Evolutionary conservation across 2,113 vertebrate genomes (phyloP), one percentile per base, ranked within the genome.

Genomic region (Siniperca chuatsi): DNA sequence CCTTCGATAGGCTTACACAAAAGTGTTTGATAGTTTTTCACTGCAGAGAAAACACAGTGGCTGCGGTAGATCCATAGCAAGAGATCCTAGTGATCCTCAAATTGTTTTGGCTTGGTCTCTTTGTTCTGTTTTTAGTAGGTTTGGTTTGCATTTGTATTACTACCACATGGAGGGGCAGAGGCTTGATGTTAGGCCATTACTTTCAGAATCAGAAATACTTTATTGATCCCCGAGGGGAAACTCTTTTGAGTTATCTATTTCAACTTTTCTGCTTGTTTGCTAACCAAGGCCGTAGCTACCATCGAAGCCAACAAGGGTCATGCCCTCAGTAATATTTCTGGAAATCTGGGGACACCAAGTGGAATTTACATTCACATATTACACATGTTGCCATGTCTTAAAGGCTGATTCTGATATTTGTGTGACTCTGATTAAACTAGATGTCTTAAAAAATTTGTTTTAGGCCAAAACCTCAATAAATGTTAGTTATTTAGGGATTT

Each of bases 261-360:
- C 3, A 13, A 1, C 2, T 10, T 46, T 52, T 5, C 2, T 6
- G 1, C 8, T 33, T 0, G 8, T 18, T 10, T 9, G 8, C 25
- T 13, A n/a, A 72, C 20, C 20, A 57, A 23, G 12, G 52, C 21
- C 5, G 2, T 23, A 20, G 46, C n/a, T 50, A 10, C 15, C 48
- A 68, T 12, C 29, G 15, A 68, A n/a, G 54, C 54, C 20, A 44
- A 5, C 4, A 5, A 33, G 40, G 29, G 42, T 78, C 75, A 54
- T 42, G 3, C 20, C n/a, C 48, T 66, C 9, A 15, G 23, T 21
- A 15, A 67, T 68, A 46, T 46, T 70, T 78, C 20, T 58, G 3
- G 8, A 35, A 52, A 52, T 48, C 13, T 25, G 15, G 1, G 7
- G 37, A 3, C 40, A 44, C 15, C 37, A 44, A 12, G 64, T 67